These are phyloP conservation scores for Synanthedon tipuliformis DNA, from an alignment of 2,888 invertebrate species.

Conservation along the genomic window DNA sequence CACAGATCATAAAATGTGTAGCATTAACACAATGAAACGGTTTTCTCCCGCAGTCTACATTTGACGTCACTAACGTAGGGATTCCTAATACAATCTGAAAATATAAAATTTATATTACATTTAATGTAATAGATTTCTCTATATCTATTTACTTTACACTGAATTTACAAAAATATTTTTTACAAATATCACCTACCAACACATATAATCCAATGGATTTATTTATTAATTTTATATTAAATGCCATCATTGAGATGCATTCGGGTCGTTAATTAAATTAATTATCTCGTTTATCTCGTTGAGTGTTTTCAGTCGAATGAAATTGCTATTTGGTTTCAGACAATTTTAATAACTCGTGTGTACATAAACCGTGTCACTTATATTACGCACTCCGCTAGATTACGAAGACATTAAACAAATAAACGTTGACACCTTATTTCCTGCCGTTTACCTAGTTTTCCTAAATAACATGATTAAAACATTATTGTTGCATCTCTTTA, in stretches of 20 bases:
- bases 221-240: constrained; percentile 23
- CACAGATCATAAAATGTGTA: constrained; percentile 63
- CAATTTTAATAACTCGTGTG: constrained; percentile 39
- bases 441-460: constrained; percentile 18
- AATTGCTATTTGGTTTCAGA: constrained; percentile 18
- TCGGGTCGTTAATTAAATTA: constrained; percentile 26
- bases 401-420: constrained; percentile 50
- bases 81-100: constrained; percentile 34
- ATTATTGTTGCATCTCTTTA: too few relatives aligned
- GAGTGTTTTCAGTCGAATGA: constrained; percentile 37
- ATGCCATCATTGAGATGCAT: constrained; percentile 32
- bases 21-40: constrained; percentile 57
- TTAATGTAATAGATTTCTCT: background rate
- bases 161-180: background rate
- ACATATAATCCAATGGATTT: constrained; percentile 17
- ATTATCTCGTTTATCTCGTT: constrained; percentile 43
- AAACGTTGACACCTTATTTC: constrained; percentile 52
- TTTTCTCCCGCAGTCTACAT: constrained; percentile 55
- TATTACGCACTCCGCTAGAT: constrained; percentile 37
- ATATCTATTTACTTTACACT: too few relatives aligned
- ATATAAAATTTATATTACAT: background rate
- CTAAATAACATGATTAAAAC: background rate
- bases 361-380: constrained; percentile 37
- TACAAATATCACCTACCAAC: constrained; percentile 27
- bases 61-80: constrained; percentile 24